phyloP scores from a whole-genome alignment of 2,888 invertebrate genomes.

The Pachliopta kotzebuea region DNA sequence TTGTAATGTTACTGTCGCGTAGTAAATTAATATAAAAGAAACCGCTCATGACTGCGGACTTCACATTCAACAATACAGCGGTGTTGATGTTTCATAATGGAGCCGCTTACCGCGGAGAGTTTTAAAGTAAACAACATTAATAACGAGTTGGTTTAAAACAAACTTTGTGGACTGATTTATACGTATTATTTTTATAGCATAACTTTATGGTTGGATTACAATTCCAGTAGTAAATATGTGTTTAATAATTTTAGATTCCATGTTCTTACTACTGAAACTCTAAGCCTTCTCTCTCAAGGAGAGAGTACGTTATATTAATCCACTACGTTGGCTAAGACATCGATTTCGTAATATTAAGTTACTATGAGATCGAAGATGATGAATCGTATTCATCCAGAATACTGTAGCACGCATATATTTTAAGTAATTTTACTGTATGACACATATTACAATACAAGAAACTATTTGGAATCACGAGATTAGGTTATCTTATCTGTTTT shows the following conservation, averaged over 20 bases:
- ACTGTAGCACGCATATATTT: too few relatives aligned
- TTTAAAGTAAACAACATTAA: conserved; percentile 47
- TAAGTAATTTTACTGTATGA: too few relatives aligned
- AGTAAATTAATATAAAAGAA: conserved; percentile 19
- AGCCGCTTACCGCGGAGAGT: conserved; percentile 25
- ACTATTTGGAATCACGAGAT: too few relatives aligned
- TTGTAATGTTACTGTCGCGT: conserved; percentile 22
- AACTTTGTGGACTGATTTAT: conserved; percentile 41
- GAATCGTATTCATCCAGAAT: too few relatives aligned
- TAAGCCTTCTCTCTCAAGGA: too few relatives aligned
- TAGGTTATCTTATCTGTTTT: too few relatives aligned
- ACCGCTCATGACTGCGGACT: conserved; percentile 9
- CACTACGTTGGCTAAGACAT: not conserved
- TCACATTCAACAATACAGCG: conserved; percentile 28
- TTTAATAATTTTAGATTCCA: too few relatives aligned
- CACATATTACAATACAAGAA: too few relatives aligned
- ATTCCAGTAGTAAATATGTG: not conserved
- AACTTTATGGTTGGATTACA: conserved; percentile 1
- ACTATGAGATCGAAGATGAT: not conserved
- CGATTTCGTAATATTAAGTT: not conserved
- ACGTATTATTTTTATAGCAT: conserved; percentile 31
- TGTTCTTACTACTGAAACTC: too few relatives aligned
- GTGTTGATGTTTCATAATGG: conserved; percentile 30
- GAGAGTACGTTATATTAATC: too few relatives aligned
- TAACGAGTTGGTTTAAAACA: conserved; percentile 45